Base-by-base conservation (phyloP, 2,113 vertebrate genomes). In the Sphyrna mokarran region DNA sequence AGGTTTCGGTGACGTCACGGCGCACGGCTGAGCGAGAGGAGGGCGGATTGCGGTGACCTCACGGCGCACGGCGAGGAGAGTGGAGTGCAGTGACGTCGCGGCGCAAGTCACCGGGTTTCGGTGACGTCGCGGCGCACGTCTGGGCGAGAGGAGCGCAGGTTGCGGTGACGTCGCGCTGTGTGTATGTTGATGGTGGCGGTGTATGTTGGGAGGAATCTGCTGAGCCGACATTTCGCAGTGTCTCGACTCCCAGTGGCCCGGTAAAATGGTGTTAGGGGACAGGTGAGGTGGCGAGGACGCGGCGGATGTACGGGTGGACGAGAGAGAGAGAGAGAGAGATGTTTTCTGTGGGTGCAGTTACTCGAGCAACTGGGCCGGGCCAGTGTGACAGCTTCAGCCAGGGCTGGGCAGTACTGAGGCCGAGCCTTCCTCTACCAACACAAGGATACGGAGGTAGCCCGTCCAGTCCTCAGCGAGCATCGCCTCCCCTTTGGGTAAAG, bases 171-270 rank as follows among this genome's bases (percentile, higher is more conserved):
- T 33, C 43, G 14, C 5, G 20, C 26, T 54, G 69, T 13, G 61
- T 63, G 48, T 54, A 5, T 54, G 90, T 94, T 94, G 90, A 94
- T 69, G 69, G 69, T n/a, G 94, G 94, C 68, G 94, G 93, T 20
- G 66, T n/a, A 90, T 63, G 68, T 29, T 11, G 68, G 63, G 40
- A 72, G 94, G 68, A 72, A 95, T 95, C 69, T 70, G 94, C 94
- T 95, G 68, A 72, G 68, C 94, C 94, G 94, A 95, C 94, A 95
- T 48, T 72, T 95, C 68, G 94, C 40, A 26, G 37, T 37, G 63
- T 37, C n/a, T 37, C 14, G 61, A 68, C 20, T 69, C 37, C 91
- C 63, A 48, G 68, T 40, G 69, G 33, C 37, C 40, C 94, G 23
- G 90, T 68, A 95, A 29, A 40, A 95, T 95, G 94, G 94, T 95